Conservation (phyloP, 2,113 vertebrate genomes). For the Phodopus roborovskii region DNA sequence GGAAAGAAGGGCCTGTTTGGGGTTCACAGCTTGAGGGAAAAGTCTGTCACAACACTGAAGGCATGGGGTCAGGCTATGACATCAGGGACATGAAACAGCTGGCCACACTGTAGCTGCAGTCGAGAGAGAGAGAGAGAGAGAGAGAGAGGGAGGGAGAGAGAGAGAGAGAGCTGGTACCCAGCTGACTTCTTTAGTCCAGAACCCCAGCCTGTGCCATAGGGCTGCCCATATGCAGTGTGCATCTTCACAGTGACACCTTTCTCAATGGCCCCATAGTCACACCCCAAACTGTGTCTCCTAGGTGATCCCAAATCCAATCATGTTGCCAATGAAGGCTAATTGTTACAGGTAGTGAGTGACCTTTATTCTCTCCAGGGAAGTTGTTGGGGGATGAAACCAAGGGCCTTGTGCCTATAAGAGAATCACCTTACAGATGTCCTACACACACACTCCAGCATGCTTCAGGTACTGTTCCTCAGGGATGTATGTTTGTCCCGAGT, state of each 20-base stretch:
- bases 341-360: neutral
- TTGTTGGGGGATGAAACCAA: neutral
- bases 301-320: neutral
- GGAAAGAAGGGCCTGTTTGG: neutral
- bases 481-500: neutral
- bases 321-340: neutral
- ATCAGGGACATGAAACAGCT: neutral
- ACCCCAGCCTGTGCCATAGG: neutral
- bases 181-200: neutral
- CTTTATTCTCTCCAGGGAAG: neutral
- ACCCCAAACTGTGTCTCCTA: neutral
- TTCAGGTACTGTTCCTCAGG: neutral
- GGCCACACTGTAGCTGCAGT: neutral
- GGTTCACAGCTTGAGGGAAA: neutral
- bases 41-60: neutral
- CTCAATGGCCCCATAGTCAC: neutral
- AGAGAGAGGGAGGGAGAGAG: too few relatives aligned
- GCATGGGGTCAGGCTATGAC: neutral
- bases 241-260: neutral
- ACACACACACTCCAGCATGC: too few relatives aligned
- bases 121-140: neutral
- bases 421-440: too few relatives aligned
- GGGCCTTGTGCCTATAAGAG: neutral
- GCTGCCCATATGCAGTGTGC: neutral
- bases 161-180: neutral